Evolutionary conservation across 2,113 vertebrate species (phyloP), one percentile per base, ranked within the genome.

Genomic region (Lonchura striata): DNA sequence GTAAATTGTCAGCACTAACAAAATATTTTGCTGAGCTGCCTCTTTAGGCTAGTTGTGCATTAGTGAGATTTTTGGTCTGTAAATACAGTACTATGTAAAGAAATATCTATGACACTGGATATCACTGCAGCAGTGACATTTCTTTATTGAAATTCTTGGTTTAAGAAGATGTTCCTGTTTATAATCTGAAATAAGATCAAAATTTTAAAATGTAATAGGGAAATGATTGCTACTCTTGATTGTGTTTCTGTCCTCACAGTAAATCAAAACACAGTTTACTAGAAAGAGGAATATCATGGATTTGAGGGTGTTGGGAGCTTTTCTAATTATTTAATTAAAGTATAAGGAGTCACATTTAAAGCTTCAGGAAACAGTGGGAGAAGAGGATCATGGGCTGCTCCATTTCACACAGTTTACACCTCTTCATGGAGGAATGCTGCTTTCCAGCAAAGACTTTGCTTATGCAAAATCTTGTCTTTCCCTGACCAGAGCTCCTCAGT

Each of bases 21-120:
- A 85, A 91, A 86, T 74, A 83, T 90, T 78, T 93, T 88, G 82
- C 84, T 95, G 66, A 91, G 47, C 78, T 94, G 44, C 75, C n/a
- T 92, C n/a, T 92, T 93, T 77, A 85, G 90, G 74, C 84, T 24
- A 93, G 31, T 15, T 85, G 50, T 63, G 50, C 46, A 77, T 89
- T 86, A 79, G 30, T 69, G 66, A 80, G 61, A 56, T 82, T 89
- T 96, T 75, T 91, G 22, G 28, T 47, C 70, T 91, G 47, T 94
- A 92, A 88, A 93, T 76, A 74, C 25, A 68, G 50, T 30, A 46
- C 79, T 80, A 2, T 52, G 57, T 86, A 87, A 91, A 91, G 63
- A 80, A 93, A 54, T 61, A 80, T 54, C 82, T 70, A 11, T 88
- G 60, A 77, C 69, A 47, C 37, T 68, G 81, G 56, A 31, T 81